Conservation (phyloP, 2,888 invertebrate genomes). For the Eristalis intricaria region DNA sequence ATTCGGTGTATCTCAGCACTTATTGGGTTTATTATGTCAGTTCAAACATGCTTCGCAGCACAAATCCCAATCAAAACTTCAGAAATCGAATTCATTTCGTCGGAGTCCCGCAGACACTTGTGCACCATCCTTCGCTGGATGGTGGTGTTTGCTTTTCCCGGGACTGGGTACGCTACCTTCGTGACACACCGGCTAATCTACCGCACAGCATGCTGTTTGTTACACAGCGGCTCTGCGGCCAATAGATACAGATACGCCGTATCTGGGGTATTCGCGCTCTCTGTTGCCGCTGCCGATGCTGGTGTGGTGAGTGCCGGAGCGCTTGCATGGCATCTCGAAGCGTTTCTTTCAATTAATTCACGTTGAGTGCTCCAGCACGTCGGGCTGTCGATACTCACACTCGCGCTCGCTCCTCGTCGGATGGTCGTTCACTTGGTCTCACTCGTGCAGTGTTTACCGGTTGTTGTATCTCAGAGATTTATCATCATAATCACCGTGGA, state of each 20-base stretch:
- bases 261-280: conserved; percentile 38
- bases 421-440: conserved; percentile 22
- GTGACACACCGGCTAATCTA: conserved; percentile 51
- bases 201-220: conserved; percentile 39
- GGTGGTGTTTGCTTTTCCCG: conserved; percentile 44
- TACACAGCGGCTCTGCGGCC: conserved; percentile 5
- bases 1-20: conserved; percentile 29
- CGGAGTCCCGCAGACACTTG: neutral
- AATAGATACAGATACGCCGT: conserved; percentile 45
- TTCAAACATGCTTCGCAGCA: conserved; percentile 20
- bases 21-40: conserved; percentile 48
- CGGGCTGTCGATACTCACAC: conserved; percentile 53
- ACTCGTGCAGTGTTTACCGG: conserved; percentile 13
- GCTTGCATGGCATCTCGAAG: conserved; percentile 71
- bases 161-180: conserved; percentile 16
- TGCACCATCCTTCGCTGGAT: neutral
- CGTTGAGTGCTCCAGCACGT: conserved; percentile 77
- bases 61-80: conserved; percentile 51
- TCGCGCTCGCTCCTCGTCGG: neutral
- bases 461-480: conserved; percentile 41
- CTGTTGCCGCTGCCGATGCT: neutral
- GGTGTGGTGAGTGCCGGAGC: neutral
- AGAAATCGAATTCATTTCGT: conserved; percentile 38
- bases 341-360: conserved; percentile 77
- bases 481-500: conserved; percentile 46